Conservation (phyloP, 1,140 invertebrate genomes). For the Eumeta japonica region DNA sequence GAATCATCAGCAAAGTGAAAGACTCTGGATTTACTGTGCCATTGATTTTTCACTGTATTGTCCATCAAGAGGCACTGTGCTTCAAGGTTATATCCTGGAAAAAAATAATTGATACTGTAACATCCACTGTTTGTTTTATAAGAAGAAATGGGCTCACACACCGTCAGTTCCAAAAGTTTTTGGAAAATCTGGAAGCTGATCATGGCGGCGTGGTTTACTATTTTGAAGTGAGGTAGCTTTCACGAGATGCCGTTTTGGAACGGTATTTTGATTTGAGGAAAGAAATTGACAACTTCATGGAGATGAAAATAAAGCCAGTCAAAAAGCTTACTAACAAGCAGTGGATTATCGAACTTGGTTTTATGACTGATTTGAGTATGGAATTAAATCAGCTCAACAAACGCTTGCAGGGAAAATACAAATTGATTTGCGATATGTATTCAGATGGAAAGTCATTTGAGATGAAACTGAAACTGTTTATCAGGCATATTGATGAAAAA, state of each 20-base stretch:
- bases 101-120: conserved; percentile 9
- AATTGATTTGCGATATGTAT: too few species aligned
- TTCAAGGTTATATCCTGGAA: conserved; percentile 6
- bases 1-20: conserved; percentile 2
- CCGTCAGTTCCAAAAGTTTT: conserved; percentile 17
- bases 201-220: conserved; percentile 10
- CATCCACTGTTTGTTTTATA: conserved; percentile 15
- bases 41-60: conserved; percentile 14
- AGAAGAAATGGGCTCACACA: conserved; percentile 18
- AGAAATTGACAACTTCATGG: not conserved
- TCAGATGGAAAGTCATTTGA: too few species aligned
- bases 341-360: too few species aligned
- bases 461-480: too few species aligned
- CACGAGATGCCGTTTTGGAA: conserved; percentile 4
- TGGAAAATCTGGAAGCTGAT: conserved; percentile 17
- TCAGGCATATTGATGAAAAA: too few species aligned
- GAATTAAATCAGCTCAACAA: too few species aligned
- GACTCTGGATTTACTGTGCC: too few species aligned
- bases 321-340: too few species aligned
- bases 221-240: conserved; percentile 8
- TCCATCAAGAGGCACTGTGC: conserved; percentile 12
- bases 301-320: too few species aligned
- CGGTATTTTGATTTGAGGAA: not conserved
- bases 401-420: too few species aligned
- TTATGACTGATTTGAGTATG: conserved; percentile 7